These are phyloP conservation scores for Lottia scabra DNA, from an alignment of 2,888 invertebrate genomes.

Conservation along the genomic window DNA sequence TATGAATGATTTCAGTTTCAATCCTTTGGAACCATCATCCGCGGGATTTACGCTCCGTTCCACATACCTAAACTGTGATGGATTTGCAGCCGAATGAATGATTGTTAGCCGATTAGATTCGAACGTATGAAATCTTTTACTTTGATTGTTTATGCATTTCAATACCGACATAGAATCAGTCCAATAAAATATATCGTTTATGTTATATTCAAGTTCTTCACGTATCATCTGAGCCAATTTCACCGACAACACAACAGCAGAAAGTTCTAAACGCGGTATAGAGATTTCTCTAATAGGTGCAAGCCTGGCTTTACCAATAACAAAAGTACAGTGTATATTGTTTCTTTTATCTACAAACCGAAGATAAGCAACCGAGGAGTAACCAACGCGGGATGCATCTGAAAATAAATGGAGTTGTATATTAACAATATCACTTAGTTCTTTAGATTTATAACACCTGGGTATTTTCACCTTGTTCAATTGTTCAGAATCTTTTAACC, in stretches of 20 bases:
- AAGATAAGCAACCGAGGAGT: no score
- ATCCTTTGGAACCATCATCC: no score
- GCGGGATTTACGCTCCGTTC: neutral
- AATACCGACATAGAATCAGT: neutral
- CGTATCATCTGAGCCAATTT: neutral
- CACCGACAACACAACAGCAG: neutral
- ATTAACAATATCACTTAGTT: neutral
- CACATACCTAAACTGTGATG: neutral
- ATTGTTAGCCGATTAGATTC: neutral
- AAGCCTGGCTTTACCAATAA: neutral
- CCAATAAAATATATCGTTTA: neutral
- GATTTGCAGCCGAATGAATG: neutral
- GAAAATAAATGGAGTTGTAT: neutral
- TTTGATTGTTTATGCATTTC: neutral
- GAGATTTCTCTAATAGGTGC: neutral
- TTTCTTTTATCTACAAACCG: neutral
- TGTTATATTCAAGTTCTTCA: neutral
- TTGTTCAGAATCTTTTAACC: neutral
- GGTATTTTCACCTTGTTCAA: neutral
- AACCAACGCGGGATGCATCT: neutral
- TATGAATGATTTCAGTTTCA: no score
- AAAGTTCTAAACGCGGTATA: neutral
- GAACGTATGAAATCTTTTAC: neutral
- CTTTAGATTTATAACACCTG: neutral
- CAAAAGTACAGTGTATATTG: neutral